phyloP scores from a whole-genome alignment of 2,888 invertebrate species.

The Conops quadrifasciatus region DNA sequence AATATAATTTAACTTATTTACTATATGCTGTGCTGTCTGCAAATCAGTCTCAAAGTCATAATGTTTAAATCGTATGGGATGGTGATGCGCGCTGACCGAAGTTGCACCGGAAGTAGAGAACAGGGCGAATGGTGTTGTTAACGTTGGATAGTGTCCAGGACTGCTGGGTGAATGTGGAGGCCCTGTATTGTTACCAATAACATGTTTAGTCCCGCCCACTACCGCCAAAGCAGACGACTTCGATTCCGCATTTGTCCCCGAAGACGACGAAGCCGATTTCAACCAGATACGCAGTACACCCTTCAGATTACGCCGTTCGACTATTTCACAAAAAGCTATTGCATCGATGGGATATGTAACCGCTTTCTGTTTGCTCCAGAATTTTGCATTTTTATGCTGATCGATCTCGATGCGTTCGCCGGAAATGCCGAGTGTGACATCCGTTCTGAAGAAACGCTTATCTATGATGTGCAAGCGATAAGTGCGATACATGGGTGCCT shows the following conservation, averaged over 20 bases:
- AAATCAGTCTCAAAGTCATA: slow-evolving; percentile 89
- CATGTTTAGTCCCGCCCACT: neutral
- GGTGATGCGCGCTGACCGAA: slow-evolving; percentile 36
- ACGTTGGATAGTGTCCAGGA: slow-evolving; percentile 57
- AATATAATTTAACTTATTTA: slow-evolving; percentile 87
- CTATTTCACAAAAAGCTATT: slow-evolving; percentile 86
- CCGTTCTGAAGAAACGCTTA: slow-evolving; percentile 82
- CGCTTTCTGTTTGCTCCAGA: slow-evolving; percentile 78
- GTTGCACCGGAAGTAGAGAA: slow-evolving; percentile 40
- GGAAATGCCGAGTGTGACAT: slow-evolving; percentile 87
- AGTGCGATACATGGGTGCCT: slow-evolving; percentile 87
- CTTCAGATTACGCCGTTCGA: slow-evolving; percentile 78
- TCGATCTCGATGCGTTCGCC: slow-evolving; percentile 92
- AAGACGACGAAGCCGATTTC: slow-evolving; percentile 65
- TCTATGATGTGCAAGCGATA: slow-evolving; percentile 81
- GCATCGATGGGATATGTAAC: slow-evolving; percentile 86
- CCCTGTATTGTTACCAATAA: slow-evolving; percentile 1
- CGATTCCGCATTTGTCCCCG: slow-evolving; percentile 43
- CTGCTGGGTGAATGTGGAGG: slow-evolving; percentile 55
- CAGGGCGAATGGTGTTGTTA: slow-evolving; percentile 51
- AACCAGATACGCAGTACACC: slow-evolving; percentile 77
- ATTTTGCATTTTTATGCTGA: slow-evolving; percentile 71
- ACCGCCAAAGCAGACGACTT: slow-evolving; percentile 42
- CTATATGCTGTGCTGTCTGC: slow-evolving; percentile 80
- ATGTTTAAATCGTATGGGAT: slow-evolving; percentile 75